phyloP scores from a whole-genome alignment of 2,797 vertebrate genomes.

The Loriculus beryllinus region DNA sequence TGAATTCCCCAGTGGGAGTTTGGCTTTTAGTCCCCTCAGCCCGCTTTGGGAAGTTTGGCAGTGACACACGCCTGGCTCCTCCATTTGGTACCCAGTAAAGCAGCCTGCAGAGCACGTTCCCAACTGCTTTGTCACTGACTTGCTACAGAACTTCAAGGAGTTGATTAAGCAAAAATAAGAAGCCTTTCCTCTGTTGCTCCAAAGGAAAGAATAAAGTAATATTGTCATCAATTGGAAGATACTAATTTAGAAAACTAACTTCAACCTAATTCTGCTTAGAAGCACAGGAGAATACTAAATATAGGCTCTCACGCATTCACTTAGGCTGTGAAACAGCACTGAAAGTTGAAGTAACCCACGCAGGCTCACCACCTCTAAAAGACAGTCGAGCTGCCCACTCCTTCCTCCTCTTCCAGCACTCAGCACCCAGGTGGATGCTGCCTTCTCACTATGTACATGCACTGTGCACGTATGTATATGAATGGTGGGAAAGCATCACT shows the following conservation, averaged over 20 bases:
- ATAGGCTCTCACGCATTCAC: background rate
- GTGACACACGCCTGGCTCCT: background rate
- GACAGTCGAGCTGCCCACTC: background rate
- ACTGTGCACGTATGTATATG: rapidly evolving
- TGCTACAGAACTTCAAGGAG: background rate
- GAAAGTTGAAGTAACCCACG: rapidly evolving
- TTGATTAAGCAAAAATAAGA: background rate
- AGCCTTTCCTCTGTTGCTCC: background rate
- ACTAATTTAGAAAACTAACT: background rate
- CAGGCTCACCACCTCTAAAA: background rate
- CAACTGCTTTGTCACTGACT: background rate
- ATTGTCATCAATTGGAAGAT: background rate
- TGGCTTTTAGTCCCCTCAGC: background rate
- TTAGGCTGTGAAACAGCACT: background rate
- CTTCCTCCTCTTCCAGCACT: background rate
- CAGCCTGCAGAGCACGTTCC: background rate
- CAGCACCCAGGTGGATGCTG: background rate
- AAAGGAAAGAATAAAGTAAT: background rate
- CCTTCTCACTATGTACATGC: rapidly evolving
- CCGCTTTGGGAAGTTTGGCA: background rate
- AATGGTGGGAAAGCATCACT: background rate
- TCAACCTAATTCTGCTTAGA: background rate
- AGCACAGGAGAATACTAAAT: background rate
- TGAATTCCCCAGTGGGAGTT: background rate
- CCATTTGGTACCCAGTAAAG: background rate